Percentiles rank a stretch among this genome's conserved stretches.
Conservation (phyloP, 2,888 invertebrate genomes). For the Drosophila quinaria region DNA sequence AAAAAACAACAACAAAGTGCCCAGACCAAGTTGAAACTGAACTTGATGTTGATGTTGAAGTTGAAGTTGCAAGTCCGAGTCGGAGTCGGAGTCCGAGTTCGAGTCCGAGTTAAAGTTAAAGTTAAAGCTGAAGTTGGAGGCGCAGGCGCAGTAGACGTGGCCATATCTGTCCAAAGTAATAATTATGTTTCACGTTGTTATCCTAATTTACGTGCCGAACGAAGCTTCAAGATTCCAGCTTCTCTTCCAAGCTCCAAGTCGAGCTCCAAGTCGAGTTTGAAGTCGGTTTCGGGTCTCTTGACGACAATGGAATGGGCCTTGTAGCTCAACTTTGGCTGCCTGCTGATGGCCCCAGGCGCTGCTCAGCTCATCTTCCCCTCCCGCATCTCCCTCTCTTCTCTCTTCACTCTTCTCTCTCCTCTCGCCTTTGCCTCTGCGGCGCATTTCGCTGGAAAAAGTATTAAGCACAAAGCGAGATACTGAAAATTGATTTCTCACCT, state of each 20-base stretch:
- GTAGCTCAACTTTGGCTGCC: constrained; percentile 24
- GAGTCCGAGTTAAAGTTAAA: too few relatives aligned
- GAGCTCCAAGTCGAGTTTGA: constrained; percentile 8
- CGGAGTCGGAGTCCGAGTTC: background rate
- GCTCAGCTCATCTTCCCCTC: background rate
- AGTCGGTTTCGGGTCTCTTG: constrained; percentile 16
- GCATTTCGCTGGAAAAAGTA: constrained; percentile 80
- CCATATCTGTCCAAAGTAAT: constrained; percentile 82
- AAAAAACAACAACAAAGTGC: background rate
- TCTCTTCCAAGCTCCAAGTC: constrained; percentile 9
- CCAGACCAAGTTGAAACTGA: background rate
- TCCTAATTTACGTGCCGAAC: constrained; percentile 83
- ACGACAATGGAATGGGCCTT: constrained; percentile 12
- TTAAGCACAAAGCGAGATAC: constrained; percentile 82
- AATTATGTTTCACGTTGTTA: constrained; percentile 84
- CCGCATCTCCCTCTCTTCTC: background rate
- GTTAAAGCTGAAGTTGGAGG: constrained; percentile 4
- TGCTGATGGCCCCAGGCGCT: constrained; percentile 25
- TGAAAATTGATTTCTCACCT: constrained; percentile 84
- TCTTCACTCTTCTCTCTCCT: background rate
- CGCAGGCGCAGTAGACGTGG: constrained; percentile 50
- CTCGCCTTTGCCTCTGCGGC: constrained; percentile 45
- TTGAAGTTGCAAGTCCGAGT: background rate
- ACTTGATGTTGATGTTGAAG: background rate
- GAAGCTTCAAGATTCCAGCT: constrained; percentile 42